These are phyloP conservation scores for Acestrorhynchus altus DNA, from an alignment of 2,797 vertebrate species.

Conservation along the genomic window DNA sequence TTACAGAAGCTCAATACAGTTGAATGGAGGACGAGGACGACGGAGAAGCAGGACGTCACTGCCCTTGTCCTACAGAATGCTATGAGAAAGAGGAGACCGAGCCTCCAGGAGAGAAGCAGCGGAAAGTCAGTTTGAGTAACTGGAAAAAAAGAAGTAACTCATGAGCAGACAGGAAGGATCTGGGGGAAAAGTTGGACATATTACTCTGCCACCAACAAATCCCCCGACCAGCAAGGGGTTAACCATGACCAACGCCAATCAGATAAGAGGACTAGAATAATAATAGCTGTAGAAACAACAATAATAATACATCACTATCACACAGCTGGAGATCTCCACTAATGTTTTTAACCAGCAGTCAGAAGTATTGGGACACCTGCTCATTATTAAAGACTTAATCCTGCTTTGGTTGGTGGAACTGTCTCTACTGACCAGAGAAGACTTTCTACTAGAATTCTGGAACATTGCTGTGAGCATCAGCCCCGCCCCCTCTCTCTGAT, in stretches of 20 bases:
- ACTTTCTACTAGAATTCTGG: no score
- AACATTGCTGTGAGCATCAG: no score
- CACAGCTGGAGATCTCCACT: constrained; percentile 48
- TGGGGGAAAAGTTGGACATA: constrained; percentile 61
- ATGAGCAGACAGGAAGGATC: constrained; percentile 75
- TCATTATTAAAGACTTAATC: no score
- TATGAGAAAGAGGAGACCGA: constrained; percentile 29
- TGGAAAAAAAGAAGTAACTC: constrained; percentile 72
- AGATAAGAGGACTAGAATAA: constrained; percentile 69
- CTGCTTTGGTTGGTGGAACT: no score
- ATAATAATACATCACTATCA: constrained; percentile 32
- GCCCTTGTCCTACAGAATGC: background rate
- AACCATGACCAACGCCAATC: constrained; percentile 69
- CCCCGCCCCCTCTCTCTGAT: no score
- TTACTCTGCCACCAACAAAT: constrained; percentile 54
- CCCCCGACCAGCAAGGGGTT: constrained; percentile 41
- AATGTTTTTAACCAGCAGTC: no score
- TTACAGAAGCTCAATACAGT: no score
- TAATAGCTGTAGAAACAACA: constrained; percentile 57
- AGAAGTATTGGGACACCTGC: no score
- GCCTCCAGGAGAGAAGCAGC: constrained; percentile 18
- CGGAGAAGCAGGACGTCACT: background rate
- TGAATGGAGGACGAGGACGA: background rate
- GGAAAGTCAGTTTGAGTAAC: constrained; percentile 45
- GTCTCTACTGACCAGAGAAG: no score